Evolutionary conservation across 2,888 invertebrate genomes (phyloP).

Genomic region (Limnephilus lunatus): DNA sequence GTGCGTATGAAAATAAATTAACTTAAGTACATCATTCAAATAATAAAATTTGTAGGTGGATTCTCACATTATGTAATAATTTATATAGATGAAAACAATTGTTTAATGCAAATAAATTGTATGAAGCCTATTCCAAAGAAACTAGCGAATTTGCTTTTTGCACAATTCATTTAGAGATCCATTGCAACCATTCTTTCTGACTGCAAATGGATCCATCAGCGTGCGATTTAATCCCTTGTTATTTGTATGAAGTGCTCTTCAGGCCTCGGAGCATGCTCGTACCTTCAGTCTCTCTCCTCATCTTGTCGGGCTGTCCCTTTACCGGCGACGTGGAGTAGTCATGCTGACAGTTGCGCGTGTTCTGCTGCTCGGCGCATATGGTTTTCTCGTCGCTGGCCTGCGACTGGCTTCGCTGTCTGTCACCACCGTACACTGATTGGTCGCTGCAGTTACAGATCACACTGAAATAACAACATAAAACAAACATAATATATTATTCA

Average conservation of each 20-base stretch:
- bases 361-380: constrained; percentile 80
- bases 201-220: not conserved
- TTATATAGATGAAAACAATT: too few relatives aligned
- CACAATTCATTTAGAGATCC: too few relatives aligned
- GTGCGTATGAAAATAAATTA: too few relatives aligned
- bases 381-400: constrained; percentile 80
- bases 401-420: constrained; percentile 75
- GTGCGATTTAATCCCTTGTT: too few relatives aligned
- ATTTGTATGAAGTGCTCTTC: not conserved
- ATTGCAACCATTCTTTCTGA: too few relatives aligned
- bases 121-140: too few relatives aligned
- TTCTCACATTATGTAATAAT: too few relatives aligned
- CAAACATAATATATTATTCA: too few relatives aligned
- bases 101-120: too few relatives aligned
- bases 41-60: too few relatives aligned
- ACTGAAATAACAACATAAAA: constrained; percentile 67
- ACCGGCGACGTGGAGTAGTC: constrained; percentile 80
- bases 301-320: constrained; percentile 75
- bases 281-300: constrained; percentile 79
- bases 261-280: constrained; percentile 59
- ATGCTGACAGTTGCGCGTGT: constrained; percentile 82
- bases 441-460: constrained; percentile 73
- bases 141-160: too few relatives aligned
- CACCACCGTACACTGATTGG: constrained; percentile 68
- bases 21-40: too few relatives aligned